Evolutionary conservation across 2,113 vertebrate genomes (phyloP), one percentile per base, ranked within the genome.

Genomic region (Amblyopsis rosae): DNA sequence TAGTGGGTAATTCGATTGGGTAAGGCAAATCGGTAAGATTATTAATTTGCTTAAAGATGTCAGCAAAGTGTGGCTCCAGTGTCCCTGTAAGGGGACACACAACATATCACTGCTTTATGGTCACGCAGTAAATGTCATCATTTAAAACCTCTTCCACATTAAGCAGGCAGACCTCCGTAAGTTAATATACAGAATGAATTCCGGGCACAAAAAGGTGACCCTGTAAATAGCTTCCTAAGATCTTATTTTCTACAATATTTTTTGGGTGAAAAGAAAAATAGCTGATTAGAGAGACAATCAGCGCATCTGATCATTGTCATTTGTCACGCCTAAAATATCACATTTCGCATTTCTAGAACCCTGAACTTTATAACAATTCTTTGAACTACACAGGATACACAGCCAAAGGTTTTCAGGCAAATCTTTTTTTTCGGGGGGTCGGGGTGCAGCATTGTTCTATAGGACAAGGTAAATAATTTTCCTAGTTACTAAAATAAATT

Each of bases 1-100:
- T 80, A 77, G 69, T 62, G 76, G 58, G 77, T 70, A 86, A 87
- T 89, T 78, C 88, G 73, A 82, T 83, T 67, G 86, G 88, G 91
- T 91, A 93, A 93, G 90, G 88, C 91, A 87, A 93, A 92, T 91
- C 80, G 90, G 90, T 92, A 88, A 92, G 86, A 86, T 90, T 92
- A 90, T 91, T 87, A 77, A 84, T 86, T 79, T 88, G 85, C 83
- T 89, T 83, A 89, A 78, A 75, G 76, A 83, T 65, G 79, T 85
- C 81, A 80, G 81, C 81, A 57, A 65, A 65, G 81, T 80, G 79
- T 79, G 86, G 80, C 73, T 85, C 79, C 33, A 72, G 80, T 71
- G 67, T n/a, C 79, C 72, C 76, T 56, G 65, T 35, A 15, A 69
- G 83, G 76, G 81, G 80, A 81, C 73, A 62, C 83, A 71, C 26